These are phyloP conservation scores for Neomorphus geoffroyi DNA, from an alignment of 2,797 vertebrate species.

Conservation along the genomic window DNA sequence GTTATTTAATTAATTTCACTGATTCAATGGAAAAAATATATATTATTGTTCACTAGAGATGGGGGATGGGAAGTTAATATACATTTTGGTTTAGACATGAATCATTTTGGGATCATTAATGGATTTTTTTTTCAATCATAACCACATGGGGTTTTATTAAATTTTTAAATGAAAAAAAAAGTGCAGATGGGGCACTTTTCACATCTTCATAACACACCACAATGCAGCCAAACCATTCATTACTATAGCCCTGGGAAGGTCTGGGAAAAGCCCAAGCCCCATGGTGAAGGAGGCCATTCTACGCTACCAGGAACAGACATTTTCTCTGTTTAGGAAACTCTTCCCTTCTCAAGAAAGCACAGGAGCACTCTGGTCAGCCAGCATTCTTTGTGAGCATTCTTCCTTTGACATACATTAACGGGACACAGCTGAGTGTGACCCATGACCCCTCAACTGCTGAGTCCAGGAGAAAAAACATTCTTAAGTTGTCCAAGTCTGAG, in stretches of 20 bases:
- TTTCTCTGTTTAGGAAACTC: background rate
- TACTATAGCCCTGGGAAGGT: background rate
- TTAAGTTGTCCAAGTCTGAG: background rate
- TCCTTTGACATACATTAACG: background rate
- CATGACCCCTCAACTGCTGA: background rate
- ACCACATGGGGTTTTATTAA: slow-evolving; percentile 61
- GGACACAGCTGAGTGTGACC: background rate
- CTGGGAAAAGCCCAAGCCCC: background rate
- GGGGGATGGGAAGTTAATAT: slow-evolving; percentile 33
- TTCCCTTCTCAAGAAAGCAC: background rate
- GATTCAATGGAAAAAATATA: slow-evolving; percentile 32
- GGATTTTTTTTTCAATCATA: slow-evolving; percentile 23
- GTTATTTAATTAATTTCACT: slow-evolving; percentile 28
- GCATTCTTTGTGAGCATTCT: background rate
- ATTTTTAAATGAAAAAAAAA: slow-evolving; percentile 40
- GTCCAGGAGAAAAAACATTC: background rate
- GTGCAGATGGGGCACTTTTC: slow-evolving; percentile 20
- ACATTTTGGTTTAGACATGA: slow-evolving; percentile 19
- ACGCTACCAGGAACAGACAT: background rate
- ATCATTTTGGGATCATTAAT: slow-evolving; percentile 27
- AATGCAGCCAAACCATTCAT: slow-evolving; percentile 8
- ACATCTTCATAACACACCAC: slow-evolving; percentile 11
- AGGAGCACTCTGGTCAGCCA: background rate
- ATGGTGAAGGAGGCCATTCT: background rate
- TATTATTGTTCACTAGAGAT: slow-evolving; percentile 37